A percentile compares a stretch with the other conserved stretches of the same genome.
phyloP scores from a whole-genome alignment of 2,888 invertebrate species.

The Parelbella ahira region DNA sequence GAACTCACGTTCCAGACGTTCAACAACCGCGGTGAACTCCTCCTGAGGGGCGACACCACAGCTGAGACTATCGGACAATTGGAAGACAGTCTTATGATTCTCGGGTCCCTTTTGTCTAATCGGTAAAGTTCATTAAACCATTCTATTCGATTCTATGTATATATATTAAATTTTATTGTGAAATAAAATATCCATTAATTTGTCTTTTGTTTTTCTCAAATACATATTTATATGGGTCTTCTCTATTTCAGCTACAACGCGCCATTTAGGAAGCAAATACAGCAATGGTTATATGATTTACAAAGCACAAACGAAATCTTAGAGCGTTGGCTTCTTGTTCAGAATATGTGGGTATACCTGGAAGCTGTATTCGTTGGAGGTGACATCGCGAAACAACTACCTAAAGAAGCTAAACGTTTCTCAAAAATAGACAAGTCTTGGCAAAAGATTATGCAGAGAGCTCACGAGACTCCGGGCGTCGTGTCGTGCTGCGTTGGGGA shows the following conservation, averaged over 20 bases:
- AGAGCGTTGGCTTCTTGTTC: slow-evolving; percentile 97
- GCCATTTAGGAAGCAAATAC: slow-evolving; percentile 97
- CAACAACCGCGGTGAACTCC: slow-evolving; percentile 95
- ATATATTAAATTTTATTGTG: too few relatives aligned
- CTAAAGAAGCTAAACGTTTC: slow-evolving; percentile 96
- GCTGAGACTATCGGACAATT: slow-evolving; percentile 96
- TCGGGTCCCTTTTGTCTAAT: slow-evolving; percentile 96
- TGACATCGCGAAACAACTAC: slow-evolving; percentile 98
- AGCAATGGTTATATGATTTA: slow-evolving; percentile 96
- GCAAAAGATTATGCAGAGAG: slow-evolving; percentile 98
- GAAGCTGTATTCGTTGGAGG: slow-evolving; percentile 99
- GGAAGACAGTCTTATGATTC: slow-evolving; percentile 98
- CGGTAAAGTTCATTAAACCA: too few relatives aligned
- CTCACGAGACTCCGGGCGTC: slow-evolving; percentile 97
- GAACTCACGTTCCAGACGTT: slow-evolving; percentile 97
- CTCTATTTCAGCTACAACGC: slow-evolving; percentile 94
- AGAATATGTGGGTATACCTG: slow-evolving; percentile 99
- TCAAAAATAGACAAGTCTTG: slow-evolving; percentile 98
- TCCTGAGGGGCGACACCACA: slow-evolving; percentile 95
- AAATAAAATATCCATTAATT: too few relatives aligned
- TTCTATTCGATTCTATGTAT: too few relatives aligned
- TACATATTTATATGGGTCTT: too few relatives aligned
- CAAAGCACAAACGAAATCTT: slow-evolving; percentile 98
- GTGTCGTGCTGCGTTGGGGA: slow-evolving; percentile 98
- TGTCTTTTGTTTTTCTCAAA: too few relatives aligned